Base-by-base conservation (phyloP, 2,888 invertebrate species). In the Campoplex nolae region DNA sequence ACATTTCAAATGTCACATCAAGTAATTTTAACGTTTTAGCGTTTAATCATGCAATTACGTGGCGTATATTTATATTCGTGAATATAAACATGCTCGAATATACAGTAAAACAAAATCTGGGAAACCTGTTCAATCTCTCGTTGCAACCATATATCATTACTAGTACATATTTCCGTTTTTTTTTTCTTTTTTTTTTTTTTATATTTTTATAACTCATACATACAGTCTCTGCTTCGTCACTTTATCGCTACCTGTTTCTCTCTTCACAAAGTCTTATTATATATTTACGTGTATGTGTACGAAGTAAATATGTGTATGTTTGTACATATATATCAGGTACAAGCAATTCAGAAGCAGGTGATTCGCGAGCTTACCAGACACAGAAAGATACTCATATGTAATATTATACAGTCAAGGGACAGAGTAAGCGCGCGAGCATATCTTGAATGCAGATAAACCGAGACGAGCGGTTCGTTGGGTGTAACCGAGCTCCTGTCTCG, bases 321-420 rank as follows among this genome's bases (percentile, higher is more conserved):
- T 7, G 18, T 18, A 56, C 56, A 18, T 67, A 28, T 67, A 51
- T 81, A 74, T 65, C 51, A 77, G 71, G 74, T 58, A 75, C 58
- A 74, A 68, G 75, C 56, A 75, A 77, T 88, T 88, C 87, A 83
- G 89, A 87, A 90, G 92, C 93, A 93, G 93, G 93, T 92, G 93
- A 91, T 91, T 88, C 90, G 86, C 87, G 88, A 87, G 84, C 73
- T 81, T 56, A 54, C 65, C 65, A 67, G 74, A 74, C 42, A 68
- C 54, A 68, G 70, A 54, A 54, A 75, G 54, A 75, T 75, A 68
- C 54, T 67, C 70, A 54, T 73, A 45, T 68, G 67, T 74, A 68
- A 75, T 58, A 71, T 68, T 82, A 67, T 67, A 56, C 32, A 68
- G 75, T 56, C 38, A 67, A 68, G 78, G 65, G 68, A 56, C 68